Conservation (phyloP, 2,113 vertebrate genomes). For the Riparia riparia region DNA sequence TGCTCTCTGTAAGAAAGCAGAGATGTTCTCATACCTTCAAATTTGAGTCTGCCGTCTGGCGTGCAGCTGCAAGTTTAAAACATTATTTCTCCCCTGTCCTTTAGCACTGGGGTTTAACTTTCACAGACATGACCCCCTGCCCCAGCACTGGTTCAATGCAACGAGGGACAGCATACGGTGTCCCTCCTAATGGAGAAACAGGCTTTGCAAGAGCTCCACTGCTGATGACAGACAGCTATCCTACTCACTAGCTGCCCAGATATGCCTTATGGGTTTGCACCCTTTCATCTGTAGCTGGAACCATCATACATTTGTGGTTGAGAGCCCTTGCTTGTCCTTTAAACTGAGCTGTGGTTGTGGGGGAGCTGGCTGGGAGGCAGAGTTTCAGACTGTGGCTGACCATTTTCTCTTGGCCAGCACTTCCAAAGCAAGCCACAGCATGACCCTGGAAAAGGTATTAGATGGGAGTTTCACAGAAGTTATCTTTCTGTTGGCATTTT, state of each 20-base stretch:
- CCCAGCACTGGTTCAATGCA: background rate
- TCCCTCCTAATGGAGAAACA: background rate
- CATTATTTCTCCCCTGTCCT: background rate
- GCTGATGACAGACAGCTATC: background rate
- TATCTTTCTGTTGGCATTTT: background rate
- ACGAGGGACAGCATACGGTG: accelerated
- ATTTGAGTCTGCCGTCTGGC: background rate
- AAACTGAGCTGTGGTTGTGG: background rate
- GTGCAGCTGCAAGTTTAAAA: background rate
- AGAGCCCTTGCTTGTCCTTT: background rate
- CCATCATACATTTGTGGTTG: background rate
- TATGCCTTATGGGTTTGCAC: background rate
- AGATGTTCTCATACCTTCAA: background rate
- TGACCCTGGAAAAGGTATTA: background rate
- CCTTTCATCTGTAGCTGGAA: background rate
- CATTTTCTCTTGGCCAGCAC: background rate
- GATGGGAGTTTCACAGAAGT: background rate
- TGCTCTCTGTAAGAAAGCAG: background rate
- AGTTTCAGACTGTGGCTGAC: background rate
- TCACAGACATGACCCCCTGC: background rate
- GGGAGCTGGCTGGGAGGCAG: background rate
- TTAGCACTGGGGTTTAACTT: background rate
- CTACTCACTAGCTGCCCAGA: background rate
- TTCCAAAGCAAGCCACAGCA: background rate
- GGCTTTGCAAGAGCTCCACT: background rate